A percentile compares a stretch with the other conserved stretches of the same genome.
Conservation (phyloP, 1,140 invertebrate species). For the Harlomillsia oculata region DNA sequence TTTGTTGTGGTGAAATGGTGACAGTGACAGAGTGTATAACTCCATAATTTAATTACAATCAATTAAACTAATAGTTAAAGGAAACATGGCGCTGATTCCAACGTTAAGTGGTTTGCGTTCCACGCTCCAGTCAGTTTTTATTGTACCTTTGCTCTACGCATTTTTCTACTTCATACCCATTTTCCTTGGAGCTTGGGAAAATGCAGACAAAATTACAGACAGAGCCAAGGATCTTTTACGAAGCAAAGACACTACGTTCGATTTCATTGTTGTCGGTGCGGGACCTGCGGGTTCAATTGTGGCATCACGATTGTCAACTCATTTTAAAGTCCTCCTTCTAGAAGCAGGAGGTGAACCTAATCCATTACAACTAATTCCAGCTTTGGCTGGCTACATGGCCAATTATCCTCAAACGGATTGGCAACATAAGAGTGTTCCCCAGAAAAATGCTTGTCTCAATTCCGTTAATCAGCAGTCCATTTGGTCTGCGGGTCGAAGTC, state of each 20-base stretch:
- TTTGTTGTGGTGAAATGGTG: no score
- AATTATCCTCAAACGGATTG: conserved; percentile 9
- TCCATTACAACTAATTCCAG: conserved; percentile 5
- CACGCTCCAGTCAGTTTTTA: conserved; percentile 2
- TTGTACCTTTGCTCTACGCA: conserved; percentile 15
- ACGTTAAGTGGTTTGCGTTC: conserved; percentile 1
- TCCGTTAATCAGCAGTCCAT: conserved; percentile 4
- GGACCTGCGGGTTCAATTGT: conserved; percentile 2
- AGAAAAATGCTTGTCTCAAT: not conserved
- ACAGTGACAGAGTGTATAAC: no score
- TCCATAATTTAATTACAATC: no score
- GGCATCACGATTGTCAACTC: not conserved
- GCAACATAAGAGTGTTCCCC: conserved; percentile 1
- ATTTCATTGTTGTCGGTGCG: conserved; percentile 17
- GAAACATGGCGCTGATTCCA: not conserved
- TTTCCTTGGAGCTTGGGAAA: conserved; percentile 16
- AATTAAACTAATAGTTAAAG: no score
- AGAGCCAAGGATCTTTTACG: conserved; percentile 9
- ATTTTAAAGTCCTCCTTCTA: not conserved
- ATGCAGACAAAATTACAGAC: conserved; percentile 9
- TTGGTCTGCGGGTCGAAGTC: not conserved
- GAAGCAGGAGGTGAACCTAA: conserved; percentile 9
- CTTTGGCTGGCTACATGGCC: not conserved
- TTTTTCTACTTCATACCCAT: conserved; percentile 16
- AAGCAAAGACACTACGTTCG: conserved; percentile 18